phyloP scores from a whole-genome alignment of 2,888 invertebrate species.

The Aporophyla nigra region DNA sequence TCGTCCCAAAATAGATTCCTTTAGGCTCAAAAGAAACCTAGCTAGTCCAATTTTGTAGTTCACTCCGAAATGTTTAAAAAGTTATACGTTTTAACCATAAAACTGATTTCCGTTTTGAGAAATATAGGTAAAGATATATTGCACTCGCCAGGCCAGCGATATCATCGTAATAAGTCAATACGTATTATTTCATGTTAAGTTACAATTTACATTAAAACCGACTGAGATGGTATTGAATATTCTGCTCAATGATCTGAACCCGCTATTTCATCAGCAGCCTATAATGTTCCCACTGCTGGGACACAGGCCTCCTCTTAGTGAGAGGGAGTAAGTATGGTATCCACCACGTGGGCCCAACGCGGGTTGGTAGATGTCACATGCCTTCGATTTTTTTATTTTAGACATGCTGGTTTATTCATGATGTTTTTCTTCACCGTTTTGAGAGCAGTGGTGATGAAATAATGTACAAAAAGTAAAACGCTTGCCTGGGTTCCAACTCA shows the following conservation, averaged over 20 bases:
- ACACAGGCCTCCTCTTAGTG: no score
- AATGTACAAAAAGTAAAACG: no score
- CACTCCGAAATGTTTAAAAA: neutral
- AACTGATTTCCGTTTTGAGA: neutral
- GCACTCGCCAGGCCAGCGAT: neutral
- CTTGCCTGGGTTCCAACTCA: no score
- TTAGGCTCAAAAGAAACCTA: conserved; percentile 2
- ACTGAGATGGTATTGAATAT: neutral
- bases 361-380: no score
- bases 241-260: neutral
- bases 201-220: neutral
- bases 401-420: no score
- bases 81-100: neutral
- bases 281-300: no score
- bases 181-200: neutral
- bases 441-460: no score
- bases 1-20: neutral
- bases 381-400: no score
- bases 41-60: neutral
- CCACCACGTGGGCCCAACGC: no score
- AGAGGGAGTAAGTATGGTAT: no score
- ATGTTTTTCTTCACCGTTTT: no score
- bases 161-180: neutral
- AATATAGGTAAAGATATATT: neutral
- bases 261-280: no score